Evolutionary conservation across 2,888 invertebrate genomes (phyloP).

Genomic region (Athripsodes cinereus): DNA sequence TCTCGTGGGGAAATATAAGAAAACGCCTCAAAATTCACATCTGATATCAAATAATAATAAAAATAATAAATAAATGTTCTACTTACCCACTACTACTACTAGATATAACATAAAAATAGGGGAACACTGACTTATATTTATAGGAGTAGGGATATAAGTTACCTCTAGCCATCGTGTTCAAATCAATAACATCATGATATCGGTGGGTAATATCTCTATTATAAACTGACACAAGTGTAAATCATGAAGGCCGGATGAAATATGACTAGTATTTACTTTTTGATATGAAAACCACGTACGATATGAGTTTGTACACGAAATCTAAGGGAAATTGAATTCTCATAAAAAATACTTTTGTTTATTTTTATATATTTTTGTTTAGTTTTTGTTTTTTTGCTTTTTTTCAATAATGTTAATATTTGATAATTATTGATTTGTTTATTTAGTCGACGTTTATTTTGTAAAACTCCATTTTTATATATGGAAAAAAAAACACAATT

Average conservation of each 20-base stretch:
- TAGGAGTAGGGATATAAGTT: neutral
- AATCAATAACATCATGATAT: neutral
- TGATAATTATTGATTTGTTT: too few species aligned
- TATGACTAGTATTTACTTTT: neutral
- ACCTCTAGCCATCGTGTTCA: neutral
- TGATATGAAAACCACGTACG: neutral
- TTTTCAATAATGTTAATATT: too few species aligned
- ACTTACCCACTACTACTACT: neutral
- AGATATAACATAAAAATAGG: neutral
- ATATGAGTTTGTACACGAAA: neutral
- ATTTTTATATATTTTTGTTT: too few species aligned
- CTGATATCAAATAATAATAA: conserved; percentile 28
- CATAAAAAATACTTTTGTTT: too few species aligned
- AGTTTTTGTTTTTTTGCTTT: too few species aligned
- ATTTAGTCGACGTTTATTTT: too few species aligned
- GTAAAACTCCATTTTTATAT: too few species aligned
- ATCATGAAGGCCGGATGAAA: neutral
- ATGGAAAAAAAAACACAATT: too few species aligned
- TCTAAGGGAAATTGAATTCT: too few species aligned
- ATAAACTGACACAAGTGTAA: neutral
- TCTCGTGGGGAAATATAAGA: conserved; percentile 25
- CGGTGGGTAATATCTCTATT: conserved; percentile 1
- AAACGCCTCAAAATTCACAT: conserved; percentile 27
- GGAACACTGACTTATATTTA: neutral
- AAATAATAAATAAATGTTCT: conserved; percentile 28